Conservation (phyloP, 2,888 invertebrate genomes). For the Phyllotreta cruciferae region DNA sequence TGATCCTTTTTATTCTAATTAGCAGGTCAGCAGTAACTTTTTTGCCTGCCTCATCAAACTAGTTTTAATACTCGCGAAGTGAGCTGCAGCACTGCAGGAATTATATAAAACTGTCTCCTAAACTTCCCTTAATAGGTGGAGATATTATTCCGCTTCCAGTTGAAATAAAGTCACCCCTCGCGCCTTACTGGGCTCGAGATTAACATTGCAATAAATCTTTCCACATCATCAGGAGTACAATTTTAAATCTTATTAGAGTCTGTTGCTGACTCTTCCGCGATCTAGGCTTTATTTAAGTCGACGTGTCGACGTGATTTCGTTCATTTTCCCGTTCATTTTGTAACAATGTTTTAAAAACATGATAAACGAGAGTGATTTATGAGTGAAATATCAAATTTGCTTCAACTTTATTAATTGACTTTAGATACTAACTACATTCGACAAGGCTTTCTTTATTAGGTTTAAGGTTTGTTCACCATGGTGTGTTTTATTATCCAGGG, state of each 20-base stretch:
- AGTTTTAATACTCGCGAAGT: too few species aligned
- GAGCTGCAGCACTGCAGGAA: not conserved
- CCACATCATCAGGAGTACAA: conserved; percentile 4
- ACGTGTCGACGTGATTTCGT: too few species aligned
- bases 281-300: too few species aligned
- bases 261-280: not conserved
- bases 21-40: too few species aligned
- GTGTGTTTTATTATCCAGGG: conserved; percentile 70
- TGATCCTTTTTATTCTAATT: too few species aligned
- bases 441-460: not conserved
- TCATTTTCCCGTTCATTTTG: too few species aligned
- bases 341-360: not conserved
- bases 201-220: conserved; percentile 10
- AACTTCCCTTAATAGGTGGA: conserved; percentile 2
- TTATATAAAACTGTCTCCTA: conserved; percentile 6
- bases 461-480: conserved; percentile 47
- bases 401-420: conserved; percentile 11
- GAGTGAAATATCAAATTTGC: conserved; percentile 9
- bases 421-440: not conserved
- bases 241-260: conserved; percentile 11
- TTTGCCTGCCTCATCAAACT: too few species aligned
- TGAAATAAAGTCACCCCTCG: conserved; percentile 5
- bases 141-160: not conserved
- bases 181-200: conserved; percentile 1
- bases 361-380: not conserved